Percentiles rank a stretch among this genome's conserved stretches.
Evolutionary conservation across 2,888 invertebrate species (phyloP).

Genomic region (Mesopsocus fuscifrons): DNA sequence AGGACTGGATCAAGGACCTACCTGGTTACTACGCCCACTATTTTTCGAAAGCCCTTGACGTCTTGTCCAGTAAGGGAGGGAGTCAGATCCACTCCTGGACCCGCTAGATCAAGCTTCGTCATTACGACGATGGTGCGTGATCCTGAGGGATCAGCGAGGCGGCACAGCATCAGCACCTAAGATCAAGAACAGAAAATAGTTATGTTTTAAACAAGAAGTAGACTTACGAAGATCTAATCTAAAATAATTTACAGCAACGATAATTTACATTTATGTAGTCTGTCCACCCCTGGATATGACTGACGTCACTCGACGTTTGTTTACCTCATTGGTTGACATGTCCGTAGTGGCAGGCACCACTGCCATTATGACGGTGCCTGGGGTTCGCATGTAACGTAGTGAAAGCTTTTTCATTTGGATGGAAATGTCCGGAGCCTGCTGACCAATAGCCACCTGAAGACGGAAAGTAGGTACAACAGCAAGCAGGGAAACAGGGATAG

Average conservation of each 20-base stretch:
- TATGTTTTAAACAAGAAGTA: too few relatives aligned
- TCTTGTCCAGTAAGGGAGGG: conserved; percentile 39
- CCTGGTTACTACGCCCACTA: conserved; percentile 42
- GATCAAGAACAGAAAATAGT: too few relatives aligned
- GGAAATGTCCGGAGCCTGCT: conserved; percentile 43
- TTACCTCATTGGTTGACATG: conserved; percentile 43
- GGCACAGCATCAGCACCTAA: too few relatives aligned
- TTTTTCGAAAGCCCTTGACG: conserved; percentile 42
- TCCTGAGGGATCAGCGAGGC: conserved; percentile 37
- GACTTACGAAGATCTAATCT: too few relatives aligned
- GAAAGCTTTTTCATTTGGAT: conserved; percentile 33
- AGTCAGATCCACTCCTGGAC: conserved; percentile 43
- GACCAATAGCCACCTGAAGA: conserved; percentile 40
- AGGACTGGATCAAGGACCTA: too few relatives aligned
- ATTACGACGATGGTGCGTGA: conserved; percentile 38
- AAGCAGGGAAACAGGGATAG: too few relatives aligned
- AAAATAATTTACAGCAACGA: too few relatives aligned
- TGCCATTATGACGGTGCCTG: conserved; percentile 39
- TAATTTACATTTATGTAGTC: too few relatives aligned
- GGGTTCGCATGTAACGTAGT: conserved; percentile 32
- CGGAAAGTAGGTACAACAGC: too few relatives aligned
- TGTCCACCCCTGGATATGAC: too few relatives aligned
- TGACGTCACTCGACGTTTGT: too few relatives aligned
- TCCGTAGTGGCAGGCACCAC: conserved; percentile 43
- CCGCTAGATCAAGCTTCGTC: conserved; percentile 46